Base-by-base conservation (phyloP, 1,140 invertebrate genomes). In the Lutraria rhynchaena region DNA sequence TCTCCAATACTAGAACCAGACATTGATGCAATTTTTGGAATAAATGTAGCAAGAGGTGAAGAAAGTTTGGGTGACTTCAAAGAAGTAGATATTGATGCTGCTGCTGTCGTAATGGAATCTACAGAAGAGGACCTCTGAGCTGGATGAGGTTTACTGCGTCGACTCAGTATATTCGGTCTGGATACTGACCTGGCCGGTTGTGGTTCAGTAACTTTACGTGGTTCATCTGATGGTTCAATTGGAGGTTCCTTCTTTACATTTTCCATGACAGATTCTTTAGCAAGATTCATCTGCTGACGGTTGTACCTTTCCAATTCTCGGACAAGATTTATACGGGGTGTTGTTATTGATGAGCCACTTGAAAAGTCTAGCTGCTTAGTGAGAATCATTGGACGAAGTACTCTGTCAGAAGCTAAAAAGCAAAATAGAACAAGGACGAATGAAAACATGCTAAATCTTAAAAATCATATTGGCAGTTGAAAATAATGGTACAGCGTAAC, bases 61-160 rank as follows among this genome's bases (percentile, higher is more conserved):
- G 44, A 46, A 3, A 22, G 3, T 11, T 37, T 17, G 44, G 57
- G 31, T n/a, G n/a, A 29, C 1, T 27, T 57, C 24, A 51, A 19
- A 49, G 67, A 17, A n/a, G 49, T 33, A 19, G 53, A 44, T 55
- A 73, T 76, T 71, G 83, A 67, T 0, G 83, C 70, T 31, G 81
- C 60, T 46, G 44, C 24, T 27, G 57, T 74, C 41, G 85, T 82
- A 44, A 24, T 46, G 4, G 84, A 83, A 61, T 82, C 51, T 55
- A 60, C 55, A 33, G 85, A 67, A n/a, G 70, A 49, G 37, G 58
- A 61, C 41, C 77, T 61, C 57, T 77, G 71, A 24, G 65, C 49
- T 35, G 96, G 95, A 90, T 96, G 95, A 90, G 83, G 91, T 37
- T 82, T 83, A 49, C 86, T 86, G 24, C 88, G 82, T 69, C 88